Base-by-base conservation (phyloP, 2,113 vertebrate genomes). In the Chloropsis cyanopogon region DNA sequence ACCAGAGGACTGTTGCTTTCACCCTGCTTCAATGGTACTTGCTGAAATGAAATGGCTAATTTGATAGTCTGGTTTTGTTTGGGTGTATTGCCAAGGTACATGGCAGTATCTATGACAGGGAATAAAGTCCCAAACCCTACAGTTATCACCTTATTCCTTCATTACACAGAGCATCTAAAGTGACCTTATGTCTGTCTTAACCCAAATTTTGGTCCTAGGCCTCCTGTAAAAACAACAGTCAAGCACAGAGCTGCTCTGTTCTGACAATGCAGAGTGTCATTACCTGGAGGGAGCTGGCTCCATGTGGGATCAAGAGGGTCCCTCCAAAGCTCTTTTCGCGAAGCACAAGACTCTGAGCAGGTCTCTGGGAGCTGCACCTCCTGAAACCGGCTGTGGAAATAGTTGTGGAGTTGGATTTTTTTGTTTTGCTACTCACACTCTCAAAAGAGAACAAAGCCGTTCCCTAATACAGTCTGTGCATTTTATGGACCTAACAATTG, bases 401-500 rank as follows among this genome's bases (percentile, higher is more conserved):
- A 88, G 81, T 69, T 95, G 87, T 70, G 76, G 53, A n/a, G n/a
- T 86, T 68, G 91, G 82, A 61, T 56, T 53, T 75, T 70, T 80
- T 50, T 69, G 46, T 31, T n/a, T 61, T 52, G 64, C 56, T 23
- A 31, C 87, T 46, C 39, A 14, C 50, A 23, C 37, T 53, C 76
- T 93, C 53, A 22, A 91, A 93, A 93, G 60, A 68, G 72, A 92
- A 88, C 47, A 31, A 90, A 95, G 92, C 94, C 31, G 0, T 60
- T 65, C 61, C 60, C 93, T 72, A 87, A 93, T 76, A 72, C 92
- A 72, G 66, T 93, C 86, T 64, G 92, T 86, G 91, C 90, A n/a
- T 95, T 96, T 97, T 94, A 96, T 14, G 77, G 87, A 86, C 93
- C 92, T 83, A 97, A 98, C 97, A 97, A 96, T 97, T 96, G 97